Conservation (phyloP, 2,888 invertebrate genomes). For the Dasysyrphus albostriatus region DNA sequence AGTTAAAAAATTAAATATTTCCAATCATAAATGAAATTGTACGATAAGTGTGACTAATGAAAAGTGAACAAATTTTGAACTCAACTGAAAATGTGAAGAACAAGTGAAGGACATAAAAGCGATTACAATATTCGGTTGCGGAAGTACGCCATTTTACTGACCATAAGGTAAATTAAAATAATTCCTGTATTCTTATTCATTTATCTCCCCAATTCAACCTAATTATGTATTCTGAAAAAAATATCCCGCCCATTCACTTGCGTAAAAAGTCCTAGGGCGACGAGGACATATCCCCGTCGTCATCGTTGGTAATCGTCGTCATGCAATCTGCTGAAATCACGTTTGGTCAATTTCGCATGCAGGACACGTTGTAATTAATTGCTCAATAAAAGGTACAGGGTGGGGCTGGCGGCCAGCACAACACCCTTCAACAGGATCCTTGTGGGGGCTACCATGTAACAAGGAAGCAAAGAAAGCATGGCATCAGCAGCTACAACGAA, state of each 20-base stretch:
- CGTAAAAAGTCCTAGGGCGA: slow-evolving; percentile 46
- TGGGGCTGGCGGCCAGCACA: slow-evolving; percentile 30
- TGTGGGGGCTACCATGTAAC: neutral
- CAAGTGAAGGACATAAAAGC: slow-evolving; percentile 41
- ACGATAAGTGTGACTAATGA: neutral
- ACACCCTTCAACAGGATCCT: neutral
- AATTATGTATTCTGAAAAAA: slow-evolving; percentile 59
- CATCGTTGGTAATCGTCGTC: slow-evolving; percentile 71
- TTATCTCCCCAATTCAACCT: slow-evolving; percentile 30
- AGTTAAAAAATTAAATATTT: neutral
- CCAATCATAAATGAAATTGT: neutral
- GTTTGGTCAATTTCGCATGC: slow-evolving; percentile 80
- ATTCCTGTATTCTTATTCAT: slow-evolving; percentile 58
- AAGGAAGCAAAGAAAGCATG: slow-evolving; percentile 6
- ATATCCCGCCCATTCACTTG: slow-evolving; percentile 68
- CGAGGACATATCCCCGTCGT: slow-evolving; percentile 56
- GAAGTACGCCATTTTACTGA: slow-evolving; percentile 39
- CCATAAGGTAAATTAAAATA: slow-evolving; percentile 72
- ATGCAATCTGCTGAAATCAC: slow-evolving; percentile 78
- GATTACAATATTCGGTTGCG: slow-evolving; percentile 8
- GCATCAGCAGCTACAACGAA: neutral
- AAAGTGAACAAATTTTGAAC: slow-evolving; percentile 20
- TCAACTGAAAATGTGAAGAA: slow-evolving; percentile 34
- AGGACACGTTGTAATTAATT: slow-evolving; percentile 81
- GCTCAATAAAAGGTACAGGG: slow-evolving; percentile 76